A percentile compares a stretch with the other conserved stretches of the same genome.
phyloP scores from a whole-genome alignment of 2,797 vertebrate genomes.

The Epinephelus awoara region DNA sequence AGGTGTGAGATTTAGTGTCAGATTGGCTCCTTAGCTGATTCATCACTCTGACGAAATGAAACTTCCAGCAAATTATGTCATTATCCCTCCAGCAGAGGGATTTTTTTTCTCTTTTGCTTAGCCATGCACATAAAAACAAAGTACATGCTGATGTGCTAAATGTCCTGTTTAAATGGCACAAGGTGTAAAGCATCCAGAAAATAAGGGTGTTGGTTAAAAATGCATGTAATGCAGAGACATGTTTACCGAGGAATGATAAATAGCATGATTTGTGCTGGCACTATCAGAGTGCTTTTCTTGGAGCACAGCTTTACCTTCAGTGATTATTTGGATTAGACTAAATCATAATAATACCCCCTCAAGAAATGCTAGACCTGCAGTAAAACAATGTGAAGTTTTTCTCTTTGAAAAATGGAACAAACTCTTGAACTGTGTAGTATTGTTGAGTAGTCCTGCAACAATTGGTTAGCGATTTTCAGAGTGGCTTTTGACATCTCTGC shows the following conservation, averaged over 20 bases:
- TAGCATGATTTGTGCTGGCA: slow-evolving; percentile 66
- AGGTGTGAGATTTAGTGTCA: slow-evolving; percentile 35
- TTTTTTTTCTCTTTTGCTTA: slow-evolving; percentile 30
- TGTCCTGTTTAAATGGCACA: slow-evolving; percentile 45
- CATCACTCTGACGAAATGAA: slow-evolving; percentile 49
- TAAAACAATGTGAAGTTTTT: slow-evolving; percentile 15
- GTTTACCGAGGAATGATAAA: slow-evolving; percentile 79
- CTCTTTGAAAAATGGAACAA: slow-evolving; percentile 12
- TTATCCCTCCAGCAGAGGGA: slow-evolving; percentile 46
- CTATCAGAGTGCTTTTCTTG: slow-evolving; percentile 68
- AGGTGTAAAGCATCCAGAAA: slow-evolving; percentile 68
- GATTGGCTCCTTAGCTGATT: slow-evolving; percentile 40
- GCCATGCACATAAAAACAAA: slow-evolving; percentile 41
- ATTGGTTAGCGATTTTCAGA: background rate
- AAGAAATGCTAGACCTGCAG: slow-evolving; percentile 47
- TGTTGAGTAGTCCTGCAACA: background rate
- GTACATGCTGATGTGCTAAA: slow-evolving; percentile 46
- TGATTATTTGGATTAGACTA: slow-evolving; percentile 69
- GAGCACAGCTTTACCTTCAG: slow-evolving; percentile 56
- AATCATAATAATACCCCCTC: slow-evolving; percentile 51
- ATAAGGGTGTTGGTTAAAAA: slow-evolving; percentile 71
- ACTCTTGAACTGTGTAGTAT: background rate
- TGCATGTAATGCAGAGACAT: slow-evolving; percentile 73
- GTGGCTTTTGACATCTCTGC: background rate
- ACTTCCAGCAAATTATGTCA: slow-evolving; percentile 68